Conservation (phyloP, 2,888 invertebrate species). For the Marasmarcha lunaedactyla region DNA sequence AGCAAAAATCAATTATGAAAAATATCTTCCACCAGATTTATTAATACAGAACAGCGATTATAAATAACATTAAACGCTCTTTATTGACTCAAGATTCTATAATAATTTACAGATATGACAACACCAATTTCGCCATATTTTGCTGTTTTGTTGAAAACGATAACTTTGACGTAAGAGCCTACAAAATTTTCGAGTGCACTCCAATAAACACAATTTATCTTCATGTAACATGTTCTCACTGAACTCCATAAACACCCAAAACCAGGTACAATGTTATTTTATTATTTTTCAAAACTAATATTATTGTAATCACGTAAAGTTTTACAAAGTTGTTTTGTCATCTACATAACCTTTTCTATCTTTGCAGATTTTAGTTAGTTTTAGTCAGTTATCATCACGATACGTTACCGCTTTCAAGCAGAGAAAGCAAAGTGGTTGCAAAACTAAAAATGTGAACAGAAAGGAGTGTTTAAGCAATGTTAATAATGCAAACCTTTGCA, state of each 20-base stretch:
- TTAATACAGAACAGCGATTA: too few species aligned
- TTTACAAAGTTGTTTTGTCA: conserved; percentile 32
- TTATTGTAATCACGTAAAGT: not conserved
- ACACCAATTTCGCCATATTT: conserved; percentile 27
- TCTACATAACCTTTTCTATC: conserved; percentile 45
- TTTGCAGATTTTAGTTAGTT: conserved; percentile 65
- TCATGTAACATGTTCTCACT: conserved; percentile 70
- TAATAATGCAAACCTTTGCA: conserved; percentile 42
- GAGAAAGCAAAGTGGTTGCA: conserved; percentile 41
- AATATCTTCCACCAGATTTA: too few species aligned
- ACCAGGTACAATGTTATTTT: conserved; percentile 44
- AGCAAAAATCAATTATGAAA: too few species aligned
- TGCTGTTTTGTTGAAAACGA: conserved; percentile 24
- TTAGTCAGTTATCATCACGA: conserved; percentile 58
- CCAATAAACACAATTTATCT: conserved; percentile 46
- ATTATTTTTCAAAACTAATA: not conserved
- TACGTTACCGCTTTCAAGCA: conserved; percentile 55
- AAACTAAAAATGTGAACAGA: conserved; percentile 42
- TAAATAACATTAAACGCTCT: too few species aligned
- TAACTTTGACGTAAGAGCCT: conserved; percentile 61
- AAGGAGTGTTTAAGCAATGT: conserved; percentile 29
- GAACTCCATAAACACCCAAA: conserved; percentile 66
- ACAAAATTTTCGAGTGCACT: conserved; percentile 70
- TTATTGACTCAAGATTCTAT: too few species aligned
- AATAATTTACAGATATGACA: not conserved